Base-by-base conservation (phyloP, 2,888 invertebrate species). In the Ophraella communa region DNA sequence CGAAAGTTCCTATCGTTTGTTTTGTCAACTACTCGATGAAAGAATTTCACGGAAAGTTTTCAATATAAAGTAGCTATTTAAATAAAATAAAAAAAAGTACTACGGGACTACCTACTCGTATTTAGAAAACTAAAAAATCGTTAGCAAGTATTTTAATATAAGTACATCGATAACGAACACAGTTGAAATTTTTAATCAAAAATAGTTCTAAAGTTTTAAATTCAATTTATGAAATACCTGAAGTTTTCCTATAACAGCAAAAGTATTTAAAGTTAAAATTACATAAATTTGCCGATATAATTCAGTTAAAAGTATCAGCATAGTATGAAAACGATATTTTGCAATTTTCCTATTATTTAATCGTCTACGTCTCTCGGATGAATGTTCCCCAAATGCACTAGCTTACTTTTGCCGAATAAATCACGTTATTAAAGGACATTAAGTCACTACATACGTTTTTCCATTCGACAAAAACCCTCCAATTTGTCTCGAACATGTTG, bases 401-500 rank as follows among this genome's bases (percentile, higher is more conserved):
- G n/a, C 11, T 42, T 55, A 44, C 21, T 44, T 14, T 21, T 14
- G 5, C 27, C 17, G 33, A 53, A 53, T 60, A 52, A 52, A 60
- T 53, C 27, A 53, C 39, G 23, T 42, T 44, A 53, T 52, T 47
- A 49, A 35, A n/a, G 30, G 47, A 57, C 35, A 57, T 57, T 49
- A 57, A 57, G 49, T 35, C 57, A 49, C 47, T 57, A 57, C 57
- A 35, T 57, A 57, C 57, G 57, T 57, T 57, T 49, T 57, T 57
- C 57, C 57, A 24, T 57, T 57, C 49, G 60, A 65, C 64, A 64
- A 67, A 69, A 70, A 67, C 67, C 68, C n/a, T n/a, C 73, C 79
- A 80, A 80, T 79, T 80, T 79, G 78, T 80, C 78, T 79, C 76
- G 77, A 75, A 77, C 78, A 77, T 73, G 78, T 75, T 67, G 75